Conservation (phyloP, 2,797 vertebrate species). For the Benthosema pterotum region DNA sequence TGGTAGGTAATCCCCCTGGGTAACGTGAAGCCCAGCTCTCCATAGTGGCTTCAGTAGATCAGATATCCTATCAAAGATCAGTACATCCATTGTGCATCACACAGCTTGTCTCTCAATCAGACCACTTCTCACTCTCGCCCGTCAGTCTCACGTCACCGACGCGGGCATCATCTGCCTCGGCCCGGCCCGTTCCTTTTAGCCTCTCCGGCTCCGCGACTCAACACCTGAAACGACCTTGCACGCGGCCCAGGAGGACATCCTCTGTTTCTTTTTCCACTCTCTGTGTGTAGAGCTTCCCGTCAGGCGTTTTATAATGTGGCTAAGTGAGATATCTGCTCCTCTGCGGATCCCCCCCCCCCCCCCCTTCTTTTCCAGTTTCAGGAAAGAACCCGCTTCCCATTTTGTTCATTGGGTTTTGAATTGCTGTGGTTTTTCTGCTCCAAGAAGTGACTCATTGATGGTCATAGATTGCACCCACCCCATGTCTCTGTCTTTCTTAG, state of each 20-base stretch:
- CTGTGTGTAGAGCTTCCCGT: conserved; percentile 17
- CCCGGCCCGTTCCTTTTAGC: conserved; percentile 43
- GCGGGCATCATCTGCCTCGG: not conserved
- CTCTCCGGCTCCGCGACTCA: conserved; percentile 30
- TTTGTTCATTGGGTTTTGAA: no score
- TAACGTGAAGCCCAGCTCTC: conserved; percentile 73
- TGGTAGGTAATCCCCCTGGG: conserved; percentile 73
- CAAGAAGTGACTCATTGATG: not conserved
- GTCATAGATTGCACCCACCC: not conserved
- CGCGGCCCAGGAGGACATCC: conserved; percentile 48
- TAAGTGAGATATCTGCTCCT: conserved; percentile 11
- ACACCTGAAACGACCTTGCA: conserved; percentile 58
- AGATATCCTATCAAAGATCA: conserved; percentile 86
- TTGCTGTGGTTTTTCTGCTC: not conserved
- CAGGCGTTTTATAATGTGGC: conserved; percentile 16
- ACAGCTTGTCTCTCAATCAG: conserved; percentile 65
- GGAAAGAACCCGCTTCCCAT: no score
- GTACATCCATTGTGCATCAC: conserved; percentile 73
- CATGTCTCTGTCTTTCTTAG: no score
- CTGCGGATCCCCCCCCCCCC: not conserved
- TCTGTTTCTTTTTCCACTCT: conserved; percentile 62
- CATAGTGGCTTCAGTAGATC: conserved; percentile 71
- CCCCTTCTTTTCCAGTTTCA: conserved; percentile 13
- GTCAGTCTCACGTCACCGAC: conserved; percentile 64
- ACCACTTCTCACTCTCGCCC: conserved; percentile 64